Conservation (phyloP, 2,888 invertebrate species). For the Drosophila longiperda region DNA sequence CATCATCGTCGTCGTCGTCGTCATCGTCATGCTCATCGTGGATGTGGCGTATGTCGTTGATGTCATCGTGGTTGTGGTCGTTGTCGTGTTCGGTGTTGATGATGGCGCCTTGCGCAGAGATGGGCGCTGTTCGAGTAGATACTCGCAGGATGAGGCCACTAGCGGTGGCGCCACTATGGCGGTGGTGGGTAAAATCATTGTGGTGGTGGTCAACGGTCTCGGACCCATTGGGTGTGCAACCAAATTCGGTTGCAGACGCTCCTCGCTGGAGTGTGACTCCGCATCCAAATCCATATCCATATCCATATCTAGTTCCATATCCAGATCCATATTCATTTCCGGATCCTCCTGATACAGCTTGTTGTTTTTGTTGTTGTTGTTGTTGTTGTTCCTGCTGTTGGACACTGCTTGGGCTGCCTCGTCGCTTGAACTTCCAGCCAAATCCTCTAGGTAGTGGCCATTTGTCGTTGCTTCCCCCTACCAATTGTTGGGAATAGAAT, state of each 20-base stretch:
- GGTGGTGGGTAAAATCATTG: constrained; percentile 69
- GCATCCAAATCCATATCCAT: constrained; percentile 32
- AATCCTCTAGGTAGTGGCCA: constrained; percentile 85
- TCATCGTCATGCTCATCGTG: constrained; percentile 84
- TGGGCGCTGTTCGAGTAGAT: constrained; percentile 82
- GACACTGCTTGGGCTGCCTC: constrained; percentile 53
- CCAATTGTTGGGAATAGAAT: constrained; percentile 86
- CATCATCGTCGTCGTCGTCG: constrained; percentile 80
- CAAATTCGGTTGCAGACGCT: constrained; percentile 70
- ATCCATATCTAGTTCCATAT: constrained; percentile 20
- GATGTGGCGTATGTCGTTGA: constrained; percentile 45
- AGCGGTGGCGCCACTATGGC: constrained; percentile 61
- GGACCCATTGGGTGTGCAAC: constrained; percentile 64
- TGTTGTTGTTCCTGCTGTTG: constrained; percentile 5
- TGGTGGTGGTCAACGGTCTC: constrained; percentile 70
- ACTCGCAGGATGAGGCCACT: constrained; percentile 82
- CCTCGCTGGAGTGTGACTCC: constrained; percentile 60
- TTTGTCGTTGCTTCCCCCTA: constrained; percentile 86
- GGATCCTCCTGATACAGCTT: constrained; percentile 27
- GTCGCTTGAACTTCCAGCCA: constrained; percentile 85
- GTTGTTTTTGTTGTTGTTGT: constrained; percentile 20
- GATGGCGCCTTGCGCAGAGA: constrained; percentile 49
- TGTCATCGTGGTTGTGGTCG: constrained; percentile 37
- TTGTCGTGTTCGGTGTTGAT: constrained; percentile 29
- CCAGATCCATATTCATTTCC: constrained; percentile 12